Conservation (phyloP, 1,140 invertebrate species). For the Anadara kagoshimensis region DNA sequence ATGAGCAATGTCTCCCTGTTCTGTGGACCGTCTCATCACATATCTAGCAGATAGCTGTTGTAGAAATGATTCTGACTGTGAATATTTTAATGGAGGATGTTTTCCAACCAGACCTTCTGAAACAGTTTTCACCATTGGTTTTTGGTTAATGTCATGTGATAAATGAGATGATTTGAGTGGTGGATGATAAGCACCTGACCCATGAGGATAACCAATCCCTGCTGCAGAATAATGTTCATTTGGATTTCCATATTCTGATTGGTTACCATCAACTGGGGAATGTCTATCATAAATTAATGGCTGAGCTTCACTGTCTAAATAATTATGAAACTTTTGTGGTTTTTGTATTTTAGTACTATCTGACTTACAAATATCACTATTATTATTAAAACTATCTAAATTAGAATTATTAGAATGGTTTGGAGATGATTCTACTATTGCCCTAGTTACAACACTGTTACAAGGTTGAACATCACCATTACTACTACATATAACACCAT, state of each 20-base stretch:
- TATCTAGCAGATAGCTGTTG: slow-evolving; percentile 37
- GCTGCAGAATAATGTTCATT: slow-evolving; percentile 57
- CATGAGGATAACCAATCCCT: slow-evolving; percentile 60
- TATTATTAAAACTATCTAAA: no score
- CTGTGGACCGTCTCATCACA: slow-evolving; percentile 51
- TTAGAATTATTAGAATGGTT: no score
- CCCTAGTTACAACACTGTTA: no score
- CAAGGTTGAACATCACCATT: no score
- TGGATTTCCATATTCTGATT: slow-evolving; percentile 56
- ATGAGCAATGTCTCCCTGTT: slow-evolving; percentile 52
- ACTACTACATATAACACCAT: neutral
- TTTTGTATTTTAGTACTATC: no score
- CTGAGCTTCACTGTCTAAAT: neutral
- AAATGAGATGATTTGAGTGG: slow-evolving; percentile 11
- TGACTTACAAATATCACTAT: no score
- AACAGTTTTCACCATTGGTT: no score
- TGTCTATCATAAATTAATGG: slow-evolving; percentile 29
- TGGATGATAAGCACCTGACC: slow-evolving; percentile 48
- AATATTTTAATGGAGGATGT: slow-evolving; percentile 24
- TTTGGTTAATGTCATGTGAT: neutral
- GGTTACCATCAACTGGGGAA: slow-evolving; percentile 55
- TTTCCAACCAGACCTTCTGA: no score
- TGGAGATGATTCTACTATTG: no score
- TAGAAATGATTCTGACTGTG: slow-evolving; percentile 49
- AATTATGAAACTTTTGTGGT: no score